These are phyloP conservation scores for Seira musarum DNA, from an alignment of 2,888 invertebrate genomes.

Conservation along the genomic window DNA sequence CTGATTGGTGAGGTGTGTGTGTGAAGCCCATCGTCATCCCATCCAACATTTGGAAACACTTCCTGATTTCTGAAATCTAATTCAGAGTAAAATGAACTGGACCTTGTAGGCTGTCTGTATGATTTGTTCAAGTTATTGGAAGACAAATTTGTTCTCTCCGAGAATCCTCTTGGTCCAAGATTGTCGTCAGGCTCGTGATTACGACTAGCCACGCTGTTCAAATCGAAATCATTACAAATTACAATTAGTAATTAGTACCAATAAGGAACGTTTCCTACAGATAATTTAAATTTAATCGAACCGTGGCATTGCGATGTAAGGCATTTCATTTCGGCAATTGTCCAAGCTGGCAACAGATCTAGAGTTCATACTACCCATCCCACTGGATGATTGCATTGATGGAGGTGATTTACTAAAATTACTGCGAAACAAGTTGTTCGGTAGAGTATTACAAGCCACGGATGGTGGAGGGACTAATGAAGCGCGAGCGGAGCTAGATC, in stretches of 20 bases:
- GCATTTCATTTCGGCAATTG: constrained; percentile 40
- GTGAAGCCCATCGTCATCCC: constrained; percentile 45
- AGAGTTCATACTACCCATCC: constrained; percentile 52
- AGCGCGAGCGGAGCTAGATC: constrained; percentile 51
- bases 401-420: constrained; percentile 48
- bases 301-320: constrained; percentile 27
- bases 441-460: constrained; percentile 17
- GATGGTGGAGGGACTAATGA: constrained; percentile 32
- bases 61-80: constrained; percentile 54
- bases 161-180: constrained; percentile 33
- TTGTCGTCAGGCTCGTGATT: constrained; percentile 46
- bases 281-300: constrained; percentile 6
- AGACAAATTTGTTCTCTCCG: constrained; percentile 42
- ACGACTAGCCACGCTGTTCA: constrained; percentile 26
- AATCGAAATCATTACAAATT: too few species aligned
- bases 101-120: constrained; percentile 49
- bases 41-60: constrained; percentile 34
- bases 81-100: constrained; percentile 55
- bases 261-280: too few species aligned
- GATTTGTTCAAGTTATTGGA: constrained; percentile 55
- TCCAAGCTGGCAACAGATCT: constrained; percentile 51
- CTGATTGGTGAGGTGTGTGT: constrained; percentile 35
- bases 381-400: constrained; percentile 55
- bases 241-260: too few species aligned
- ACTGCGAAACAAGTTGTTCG: constrained; percentile 43